Percentiles rank a stretch among this genome's conserved stretches.
Evolutionary conservation across 2,888 invertebrate genomes (phyloP).

Genomic region (Abscondita cerata): DNA sequence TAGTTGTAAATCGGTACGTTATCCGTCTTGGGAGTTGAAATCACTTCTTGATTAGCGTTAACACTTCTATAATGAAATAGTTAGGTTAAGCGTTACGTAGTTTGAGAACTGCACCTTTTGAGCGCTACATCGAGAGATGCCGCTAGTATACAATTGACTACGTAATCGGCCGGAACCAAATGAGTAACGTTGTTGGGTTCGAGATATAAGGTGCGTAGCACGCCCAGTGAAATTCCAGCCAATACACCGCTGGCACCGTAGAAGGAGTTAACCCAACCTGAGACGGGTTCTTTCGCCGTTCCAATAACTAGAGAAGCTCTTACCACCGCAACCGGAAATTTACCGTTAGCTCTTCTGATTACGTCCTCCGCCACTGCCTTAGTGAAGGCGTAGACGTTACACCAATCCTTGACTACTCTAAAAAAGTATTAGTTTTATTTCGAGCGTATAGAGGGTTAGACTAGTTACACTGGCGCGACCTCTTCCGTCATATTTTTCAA

Average conservation of each 20-base stretch:
- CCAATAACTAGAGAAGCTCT: constrained; percentile 60
- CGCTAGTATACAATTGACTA: constrained; percentile 66
- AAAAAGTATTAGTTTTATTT: not conserved
- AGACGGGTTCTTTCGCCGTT: constrained; percentile 74
- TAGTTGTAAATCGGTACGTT: constrained; percentile 26
- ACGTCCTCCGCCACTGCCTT: constrained; percentile 74
- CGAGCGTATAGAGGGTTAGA: not conserved
- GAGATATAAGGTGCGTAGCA: constrained; percentile 76
- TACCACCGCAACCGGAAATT: constrained; percentile 70
- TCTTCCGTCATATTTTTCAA: constrained; percentile 54
- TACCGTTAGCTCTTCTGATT: constrained; percentile 61
- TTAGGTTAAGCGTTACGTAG: not conserved
- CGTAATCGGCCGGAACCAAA: constrained; percentile 72
- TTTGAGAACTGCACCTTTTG: not conserved
- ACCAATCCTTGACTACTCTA: constrained; percentile 59
- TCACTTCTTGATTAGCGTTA: not conserved
- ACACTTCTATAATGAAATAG: not conserved
- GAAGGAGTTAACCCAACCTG: constrained; percentile 90
- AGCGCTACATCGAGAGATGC: constrained; percentile 52
- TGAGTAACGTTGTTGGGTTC: constrained; percentile 75
- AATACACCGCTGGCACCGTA: constrained; percentile 85
- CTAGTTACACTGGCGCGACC: constrained; percentile 47
- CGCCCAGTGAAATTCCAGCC: constrained; percentile 78
- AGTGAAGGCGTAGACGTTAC: constrained; percentile 77
- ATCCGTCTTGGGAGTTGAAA: not conserved